Evolutionary conservation across 1,140 invertebrate species (phyloP), one percentile per base, ranked within the genome.

Genomic region (Meloidogyne chitwoodi): DNA sequence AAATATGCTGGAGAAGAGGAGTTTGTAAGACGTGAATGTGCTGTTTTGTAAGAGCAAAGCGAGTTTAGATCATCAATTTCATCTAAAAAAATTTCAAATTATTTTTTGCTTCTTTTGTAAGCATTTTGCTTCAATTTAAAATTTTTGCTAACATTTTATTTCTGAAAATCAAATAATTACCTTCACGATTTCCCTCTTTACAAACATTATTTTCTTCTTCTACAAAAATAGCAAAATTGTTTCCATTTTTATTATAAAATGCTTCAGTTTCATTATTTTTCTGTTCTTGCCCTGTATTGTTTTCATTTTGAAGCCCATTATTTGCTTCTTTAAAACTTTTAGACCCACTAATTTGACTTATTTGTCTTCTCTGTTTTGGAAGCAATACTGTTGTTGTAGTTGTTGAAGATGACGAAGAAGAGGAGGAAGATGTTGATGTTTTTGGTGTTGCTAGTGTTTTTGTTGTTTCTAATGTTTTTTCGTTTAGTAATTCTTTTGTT

Each of bases 41-140:
- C 83, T 16, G 83, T 84, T 67, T 83, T 83, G 71, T 83, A 83
- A 19, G 83, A 85, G 61, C 76, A 75, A 31, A 83, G 29, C 5
- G 81, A 82, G 8, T 77, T 56, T n/a, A 77, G 14, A n/a, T 82
- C 81, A 8, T 31, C 63, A n/a, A 67, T 65, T 64, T 82, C 81
- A 27, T 73, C 71, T 31, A 62, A 64, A 67, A 44, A 77, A 68
- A 79, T 41, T 72, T 24, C 0, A n/a, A 62, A 11, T 12, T 38
- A 56, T 76, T 1, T 63, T 64, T 12, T 22, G 8, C 6, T 61
- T 4, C 3, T 24, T 48, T n/a, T 27, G 1, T 22, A n/a, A 77
- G 41, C 11, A 26, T 22, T 27, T 48, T 26, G 4, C 14, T 70
- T 34, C 19, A 67, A 67, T 26, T 26, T 4, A n/a, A 70, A 5